Evolutionary conservation across 2,113 vertebrate species (phyloP).

Genomic region (Bolborhynchus lineola): DNA sequence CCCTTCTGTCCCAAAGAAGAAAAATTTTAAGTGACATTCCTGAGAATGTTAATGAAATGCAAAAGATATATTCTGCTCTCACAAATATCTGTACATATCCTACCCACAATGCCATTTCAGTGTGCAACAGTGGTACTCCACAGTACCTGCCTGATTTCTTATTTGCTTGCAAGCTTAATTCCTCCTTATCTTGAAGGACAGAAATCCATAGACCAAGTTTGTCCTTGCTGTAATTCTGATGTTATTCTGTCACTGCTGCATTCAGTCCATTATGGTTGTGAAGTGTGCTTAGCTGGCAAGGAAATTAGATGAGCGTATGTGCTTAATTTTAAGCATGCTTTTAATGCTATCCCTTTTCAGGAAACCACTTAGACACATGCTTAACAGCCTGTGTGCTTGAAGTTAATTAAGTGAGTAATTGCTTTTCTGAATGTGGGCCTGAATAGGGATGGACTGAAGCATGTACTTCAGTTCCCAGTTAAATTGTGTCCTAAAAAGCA

Average conservation of each 20-base stretch:
- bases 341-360: slow-evolving; percentile 58
- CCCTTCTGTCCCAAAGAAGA: neutral
- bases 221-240: slow-evolving; percentile 37
- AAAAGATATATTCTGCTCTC: neutral
- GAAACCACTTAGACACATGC: slow-evolving; percentile 63
- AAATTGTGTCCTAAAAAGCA: slow-evolving; percentile 10
- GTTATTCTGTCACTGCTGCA: slow-evolving; percentile 21
- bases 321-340: slow-evolving; percentile 57
- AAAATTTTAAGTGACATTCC: neutral
- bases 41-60: neutral
- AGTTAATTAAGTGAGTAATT: slow-evolving; percentile 69
- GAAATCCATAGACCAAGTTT: neutral
- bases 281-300: slow-evolving; percentile 20
- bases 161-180: neutral
- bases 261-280: slow-evolving; percentile 19
- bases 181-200: neutral
- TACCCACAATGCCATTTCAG: neutral
- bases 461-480: neutral
- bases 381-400: slow-evolving; percentile 59
- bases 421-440: slow-evolving; percentile 53
- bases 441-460: slow-evolving; percentile 45
- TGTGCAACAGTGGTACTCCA: neutral
- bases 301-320: slow-evolving; percentile 51
- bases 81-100: neutral
- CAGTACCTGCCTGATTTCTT: neutral